A percentile compares a stretch with the other conserved stretches of the same genome.
phyloP scores from a whole-genome alignment of 2,113 vertebrate species.

The Telmatochromis sp. region DNA sequence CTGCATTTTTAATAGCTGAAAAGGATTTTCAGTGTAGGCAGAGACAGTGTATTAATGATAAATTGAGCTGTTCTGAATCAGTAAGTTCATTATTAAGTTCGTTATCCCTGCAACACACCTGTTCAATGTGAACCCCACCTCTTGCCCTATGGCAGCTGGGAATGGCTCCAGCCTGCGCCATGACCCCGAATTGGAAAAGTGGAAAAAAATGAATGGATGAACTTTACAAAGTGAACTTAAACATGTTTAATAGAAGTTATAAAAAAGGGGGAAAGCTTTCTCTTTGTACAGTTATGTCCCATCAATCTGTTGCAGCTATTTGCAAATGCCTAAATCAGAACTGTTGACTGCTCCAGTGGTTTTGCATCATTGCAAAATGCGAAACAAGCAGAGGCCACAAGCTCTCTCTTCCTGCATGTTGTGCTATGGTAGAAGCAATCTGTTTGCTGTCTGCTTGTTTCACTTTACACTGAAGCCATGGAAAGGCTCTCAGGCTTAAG shows the following conservation, averaged over 20 bases:
- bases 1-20: neutral
- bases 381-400: neutral
- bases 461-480: conserved; percentile 3
- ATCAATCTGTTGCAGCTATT: neutral
- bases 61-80: neutral
- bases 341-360: neutral
- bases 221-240: neutral
- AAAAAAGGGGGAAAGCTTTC: neutral
- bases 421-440: neutral
- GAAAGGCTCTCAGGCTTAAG: conserved; percentile 1
- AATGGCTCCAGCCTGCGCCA: neutral
- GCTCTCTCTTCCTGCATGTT: conserved; percentile 3
- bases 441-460: neutral
- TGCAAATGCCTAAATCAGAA: conserved; percentile 19
- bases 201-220: neutral
- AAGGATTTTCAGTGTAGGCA: neutral
- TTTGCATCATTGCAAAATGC: conserved; percentile 38
- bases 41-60: neutral
- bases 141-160: neutral
- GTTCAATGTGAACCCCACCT: neutral
- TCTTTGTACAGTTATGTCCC: neutral
- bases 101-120: neutral
- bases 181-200: neutral
- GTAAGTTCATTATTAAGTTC: neutral
- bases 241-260: neutral